Evolutionary conservation across 2,113 vertebrate species (phyloP), one percentile per base, ranked within the genome.

Genomic region (Anhinga anhinga): DNA sequence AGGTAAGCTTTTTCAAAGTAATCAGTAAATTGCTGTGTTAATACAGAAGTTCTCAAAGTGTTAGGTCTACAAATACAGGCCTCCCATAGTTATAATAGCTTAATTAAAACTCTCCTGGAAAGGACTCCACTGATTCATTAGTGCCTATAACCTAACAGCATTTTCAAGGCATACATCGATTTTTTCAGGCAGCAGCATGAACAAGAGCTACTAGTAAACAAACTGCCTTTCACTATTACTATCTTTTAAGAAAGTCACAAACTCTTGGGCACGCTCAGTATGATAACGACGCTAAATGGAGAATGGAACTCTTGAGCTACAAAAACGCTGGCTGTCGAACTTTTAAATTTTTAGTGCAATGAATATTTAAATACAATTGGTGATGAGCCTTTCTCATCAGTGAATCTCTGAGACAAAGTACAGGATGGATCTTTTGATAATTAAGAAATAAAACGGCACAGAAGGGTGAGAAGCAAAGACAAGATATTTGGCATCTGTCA

Each of bases 51-150:
- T 77, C 55, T 90, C n/a, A 8, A 71, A 80, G 69, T 22, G 36
- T 72, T 71, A 29, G 7, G 14, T 44, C 44, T 82, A 49, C 40
- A 82, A 91, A 79, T 71, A 91, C 0, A 4, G 49, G 86, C 42
- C 61, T 74, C 59, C 38, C n/a, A 27, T 22, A 88, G 82, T 38
- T 62, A 25, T 16, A 63, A 86, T 1, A 67, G 82, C 59, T 81
- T 93, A 77, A 90, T 86, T 86, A 93, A 83, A 86, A 47, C 67
- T 86, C 50, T 82, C 79, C 85, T 88, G 47, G 66, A 85, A 88
- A 59, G 52, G 47, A 81, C 38, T 55, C 36, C 38, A 80, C 36
- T 36, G 58, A 93, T 49, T 93, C 53, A 42, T 49, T 72, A 76
- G 18, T 53, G 77, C 19, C 67, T 80, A 45, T 19, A 79, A 86